Base-by-base conservation (phyloP, 1,140 invertebrate genomes). In the Acyrthosiphon pisum region DNA sequence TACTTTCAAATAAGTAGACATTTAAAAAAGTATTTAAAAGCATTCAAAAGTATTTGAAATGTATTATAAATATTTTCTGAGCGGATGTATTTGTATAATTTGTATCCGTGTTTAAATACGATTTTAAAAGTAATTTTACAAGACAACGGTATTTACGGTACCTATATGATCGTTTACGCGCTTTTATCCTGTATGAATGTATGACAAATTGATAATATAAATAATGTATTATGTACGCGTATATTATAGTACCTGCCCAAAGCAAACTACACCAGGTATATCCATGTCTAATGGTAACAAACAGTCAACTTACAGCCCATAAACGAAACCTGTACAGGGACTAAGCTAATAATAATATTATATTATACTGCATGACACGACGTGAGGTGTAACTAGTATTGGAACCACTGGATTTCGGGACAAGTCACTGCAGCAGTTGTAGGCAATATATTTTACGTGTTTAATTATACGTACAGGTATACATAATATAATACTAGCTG, bases 391-490 rank as follows among this genome's bases (percentile, higher is more conserved):
- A 48, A 88, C 30, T n/a, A n/a, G 30, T 88, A n/a, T 48, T 22
- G 20, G 46, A 50, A 88, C 46, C 46, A 50, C 46, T 88, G 86
- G 14, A 35, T 50, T 87, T 88, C n/a, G 86, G 86, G 18, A 88
- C 86, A 46, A 88, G 46, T 88, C 86, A 41, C 37, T 83, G 2
- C n/a, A 35, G 30, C 35, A 35, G 14, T 22, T 46, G 44, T 50
- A 35, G 26, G 23, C 46, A 30, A 46, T 46, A 86, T 86, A 41
- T 86, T 44, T 48, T 48, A 88, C 6, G 46, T 50, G 46, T 50
- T 88, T 87, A 87, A n/a, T 87, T 87, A 87, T n/a, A 46, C 41
- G 6, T 87, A 48, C 11, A 44, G 84, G 83, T 84, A 84, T 83
- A n/a, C n/a, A n/a, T n/a, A 83, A 0, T 9, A 83, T 37, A 41